Evolutionary conservation across 2,888 invertebrate genomes (phyloP), one percentile per base, ranked within the genome.

Genomic region (Athetis lepigone): DNA sequence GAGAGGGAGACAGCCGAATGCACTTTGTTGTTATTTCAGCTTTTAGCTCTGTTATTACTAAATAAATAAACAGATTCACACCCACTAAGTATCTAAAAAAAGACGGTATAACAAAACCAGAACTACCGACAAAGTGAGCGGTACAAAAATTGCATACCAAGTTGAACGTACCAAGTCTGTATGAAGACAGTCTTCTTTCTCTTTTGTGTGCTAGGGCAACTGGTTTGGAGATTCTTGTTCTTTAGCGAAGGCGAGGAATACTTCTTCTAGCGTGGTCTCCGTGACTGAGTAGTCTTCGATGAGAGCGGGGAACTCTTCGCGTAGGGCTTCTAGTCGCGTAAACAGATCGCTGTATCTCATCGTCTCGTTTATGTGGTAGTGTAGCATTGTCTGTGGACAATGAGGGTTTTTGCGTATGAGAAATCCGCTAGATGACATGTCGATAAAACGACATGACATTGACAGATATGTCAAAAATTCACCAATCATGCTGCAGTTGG

Each of bases 181-280:
- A 3, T 13, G 0, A 13, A 13, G 33, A 33, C 4, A 3, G 13
- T 13, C 33, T 13, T 33, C 1, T 2, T 4, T 4, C 9, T 29
- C 29, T 2, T 29, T 11, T 29, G 29, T n/a, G 11, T 1, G 2
- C 2, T 29, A 29, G 29, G 29, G 13, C 4, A 25, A 25, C 4
- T 33, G 4, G 52, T 49, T 4, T 37, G 18, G n/a, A 8, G 27
- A 1, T 6, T 1, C 4, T 6, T 69, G 51, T 11, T 82, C 83
- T 60, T 83, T 86, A 0, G 94, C 93, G 70, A 92, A 95, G 75
- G 84, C 90, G 65, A 97, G 89, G 88, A 97, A 97, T 63, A 98
- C 97, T 88, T 98, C 97, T 86, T 98, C 98, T 21, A 98, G 92
- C 0, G 97, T 97, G 8, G 97, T 97, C 88, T 98, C 98, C 39